A percentile compares a stretch with the other conserved stretches of the same genome.
phyloP scores from a whole-genome alignment of 2,888 invertebrate species.

The Patella caerulea region DNA sequence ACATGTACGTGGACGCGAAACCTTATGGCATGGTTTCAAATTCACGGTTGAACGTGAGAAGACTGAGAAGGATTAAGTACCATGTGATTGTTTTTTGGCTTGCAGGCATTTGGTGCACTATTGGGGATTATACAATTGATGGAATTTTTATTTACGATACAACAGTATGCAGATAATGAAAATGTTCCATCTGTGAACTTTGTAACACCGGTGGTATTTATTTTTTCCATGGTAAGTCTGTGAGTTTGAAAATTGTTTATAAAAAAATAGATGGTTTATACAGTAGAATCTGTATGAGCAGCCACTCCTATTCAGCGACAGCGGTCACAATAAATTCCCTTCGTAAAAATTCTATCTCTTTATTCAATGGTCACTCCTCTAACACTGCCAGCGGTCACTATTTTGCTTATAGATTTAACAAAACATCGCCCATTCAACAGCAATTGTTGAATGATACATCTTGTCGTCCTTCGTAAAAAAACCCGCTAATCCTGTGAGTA shows the following conservation, averaged over 20 bases:
- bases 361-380: no score
- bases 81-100: slow-evolving; percentile 2
- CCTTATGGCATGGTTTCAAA: neutral
- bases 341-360: no score
- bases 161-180: slow-evolving; percentile 39
- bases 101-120: slow-evolving; percentile 35
- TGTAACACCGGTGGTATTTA: slow-evolving; percentile 55
- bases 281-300: neutral
- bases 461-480: no score
- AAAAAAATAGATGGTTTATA: neutral
- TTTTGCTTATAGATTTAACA: no score
- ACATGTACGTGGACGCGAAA: no score
- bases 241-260: neutral
- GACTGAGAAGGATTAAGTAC: neutral
- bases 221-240: slow-evolving; percentile 59
- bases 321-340: no score
- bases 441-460: no score
- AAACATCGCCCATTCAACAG: no score
- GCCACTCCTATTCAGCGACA: neutral
- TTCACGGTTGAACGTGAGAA: neutral
- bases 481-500: no score
- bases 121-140: slow-evolving; percentile 36
- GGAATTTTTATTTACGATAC: slow-evolving; percentile 48
- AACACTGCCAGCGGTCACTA: no score
- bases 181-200: slow-evolving; percentile 54